Evolutionary conservation across 2,797 vertebrate species (phyloP), one percentile per base, ranked within the genome.

Genomic region (Enteromius fasciolatus): DNA sequence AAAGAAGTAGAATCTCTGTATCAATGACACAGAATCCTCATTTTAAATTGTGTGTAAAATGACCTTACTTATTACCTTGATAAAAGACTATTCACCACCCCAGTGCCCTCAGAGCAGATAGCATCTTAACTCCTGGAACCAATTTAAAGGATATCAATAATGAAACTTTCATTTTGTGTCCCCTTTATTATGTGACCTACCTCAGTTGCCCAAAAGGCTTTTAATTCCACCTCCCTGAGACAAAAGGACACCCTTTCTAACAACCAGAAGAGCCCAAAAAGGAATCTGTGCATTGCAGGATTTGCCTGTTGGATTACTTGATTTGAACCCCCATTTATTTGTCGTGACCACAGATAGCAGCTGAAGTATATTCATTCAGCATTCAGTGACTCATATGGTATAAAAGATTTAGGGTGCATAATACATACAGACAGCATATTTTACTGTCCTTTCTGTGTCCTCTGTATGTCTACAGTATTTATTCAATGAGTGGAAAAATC

Each of bases 61-160:
- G 39, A 82, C 64, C 54, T 76, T 82, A 31, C 75, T 74, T 85
- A 82, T 86, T 83, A 74, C 44, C 72, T 70, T 86, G 85, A 92
- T 90, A 86, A 90, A 87, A 90, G 11, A 50, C 57, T 18, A 88
- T 81, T 87, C 80, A 82, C 67, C 81, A 57, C 31, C 48, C 76
- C 36, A 3, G 82, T 54, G 88, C 89, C 90, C 91, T 86, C 68
- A 87, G 90, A 85, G 82, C 57, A 85, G 90, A 91, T 90, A 88
- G 46, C 70, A 91, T 92, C 90, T 92, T 85, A 89, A 90, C 89
- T 88, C 78, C 77, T 89, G 84, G 89, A 94, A 93, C 91, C 92
- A 94, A 93, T 95, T 94, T 94, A 90, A 84, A 87, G 87, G 86
- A 92, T 93, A 94, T 95, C 92, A 95, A 94, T 95, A 94, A 94